These are phyloP conservation scores for Bombus waltoni DNA, from an alignment of 1,140 invertebrate species.

Conservation along the genomic window DNA sequence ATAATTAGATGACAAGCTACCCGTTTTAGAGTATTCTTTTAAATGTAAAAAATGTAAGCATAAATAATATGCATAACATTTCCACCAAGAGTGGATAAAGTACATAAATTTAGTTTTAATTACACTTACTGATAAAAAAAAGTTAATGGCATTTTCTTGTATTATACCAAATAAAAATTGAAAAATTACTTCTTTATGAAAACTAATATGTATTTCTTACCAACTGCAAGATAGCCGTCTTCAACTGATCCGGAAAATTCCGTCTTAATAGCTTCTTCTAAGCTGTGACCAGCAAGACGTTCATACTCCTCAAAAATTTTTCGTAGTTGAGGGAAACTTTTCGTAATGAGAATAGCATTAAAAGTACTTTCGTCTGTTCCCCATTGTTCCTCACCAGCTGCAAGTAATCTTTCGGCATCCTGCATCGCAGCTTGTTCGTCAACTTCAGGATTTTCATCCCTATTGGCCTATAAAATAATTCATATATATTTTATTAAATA, in stretches of 20 bases:
- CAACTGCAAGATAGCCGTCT: slow-evolving; percentile 92
- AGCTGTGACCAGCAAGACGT: slow-evolving; percentile 88
- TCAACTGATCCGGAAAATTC: slow-evolving; percentile 95
- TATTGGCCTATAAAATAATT: slow-evolving; percentile 75
- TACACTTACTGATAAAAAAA: too few relatives aligned
- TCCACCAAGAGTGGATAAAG: too few relatives aligned
- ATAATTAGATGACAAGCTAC: too few relatives aligned
- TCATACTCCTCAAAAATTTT: slow-evolving; percentile 92
- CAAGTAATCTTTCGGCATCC: slow-evolving; percentile 88
- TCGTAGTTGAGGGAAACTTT: slow-evolving; percentile 91
- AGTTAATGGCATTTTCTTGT: too few relatives aligned
- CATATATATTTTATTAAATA: background rate
- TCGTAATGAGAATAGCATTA: slow-evolving; percentile 91
- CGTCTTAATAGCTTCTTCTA: slow-evolving; percentile 93
- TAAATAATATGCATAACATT: too few relatives aligned
- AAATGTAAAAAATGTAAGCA: too few relatives aligned
- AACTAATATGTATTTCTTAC: slow-evolving; percentile 83
- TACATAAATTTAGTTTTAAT: too few relatives aligned
- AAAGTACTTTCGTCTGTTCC: slow-evolving; percentile 94
- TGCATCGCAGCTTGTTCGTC: slow-evolving; percentile 87
- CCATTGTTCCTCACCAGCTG: slow-evolving; percentile 91
- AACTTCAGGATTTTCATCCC: slow-evolving; percentile 83
- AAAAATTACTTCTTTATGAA: background rate
- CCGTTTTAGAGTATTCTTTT: too few relatives aligned
- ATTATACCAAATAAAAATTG: slow-evolving; percentile 42